Conservation (phyloP, 2,888 invertebrate genomes). For the Abscondita cerata region DNA sequence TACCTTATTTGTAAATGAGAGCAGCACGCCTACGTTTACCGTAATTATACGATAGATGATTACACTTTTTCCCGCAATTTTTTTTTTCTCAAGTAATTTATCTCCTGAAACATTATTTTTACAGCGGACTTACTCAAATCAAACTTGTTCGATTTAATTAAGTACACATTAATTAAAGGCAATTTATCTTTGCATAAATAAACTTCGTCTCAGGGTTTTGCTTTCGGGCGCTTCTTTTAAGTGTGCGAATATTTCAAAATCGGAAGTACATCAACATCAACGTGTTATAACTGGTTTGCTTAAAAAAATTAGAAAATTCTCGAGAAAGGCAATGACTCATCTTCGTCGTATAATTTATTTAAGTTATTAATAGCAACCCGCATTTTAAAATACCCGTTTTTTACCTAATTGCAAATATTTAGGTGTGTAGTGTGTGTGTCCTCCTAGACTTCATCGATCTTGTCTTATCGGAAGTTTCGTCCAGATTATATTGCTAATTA, state of each 20-base stretch:
- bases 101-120: no score
- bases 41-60: conserved; percentile 1
- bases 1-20: conserved; percentile 9
- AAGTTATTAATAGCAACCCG: conserved; percentile 16
- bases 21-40: conserved; percentile 7
- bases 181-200: no score
- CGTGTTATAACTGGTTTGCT: conserved; percentile 5
- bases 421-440: conserved; percentile 1
- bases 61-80: not conserved
- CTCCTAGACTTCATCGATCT: not conserved
- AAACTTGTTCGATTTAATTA: no score
- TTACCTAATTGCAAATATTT: conserved; percentile 2
- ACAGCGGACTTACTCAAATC: no score
- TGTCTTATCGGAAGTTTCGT: not conserved
- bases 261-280: not conserved
- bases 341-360: conserved; percentile 9
- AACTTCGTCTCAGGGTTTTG: no score
- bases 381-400: conserved; percentile 7
- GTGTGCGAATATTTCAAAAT: no score
- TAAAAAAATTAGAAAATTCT: conserved; percentile 14
- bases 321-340: conserved; percentile 13
- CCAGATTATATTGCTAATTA: conserved; percentile 23
- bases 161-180: no score
- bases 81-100: no score
- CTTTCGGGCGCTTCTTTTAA: no score